Evolutionary conservation across 2,797 vertebrate species (phyloP).

Genomic region (Botia kubotai): DNA sequence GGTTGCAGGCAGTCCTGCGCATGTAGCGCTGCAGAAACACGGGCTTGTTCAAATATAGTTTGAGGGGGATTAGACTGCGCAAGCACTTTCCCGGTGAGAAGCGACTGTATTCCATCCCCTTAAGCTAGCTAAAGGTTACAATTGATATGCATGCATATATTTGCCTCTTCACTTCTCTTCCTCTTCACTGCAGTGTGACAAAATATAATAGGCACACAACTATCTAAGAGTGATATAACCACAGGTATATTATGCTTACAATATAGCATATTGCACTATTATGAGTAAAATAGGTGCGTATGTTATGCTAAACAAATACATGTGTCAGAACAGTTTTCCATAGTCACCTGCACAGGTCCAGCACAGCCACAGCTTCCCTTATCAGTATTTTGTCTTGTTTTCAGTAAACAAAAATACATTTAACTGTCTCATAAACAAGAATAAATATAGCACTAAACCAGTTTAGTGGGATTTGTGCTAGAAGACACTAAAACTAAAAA

Average conservation of each 20-base stretch:
- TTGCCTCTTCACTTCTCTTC: conserved; percentile 6
- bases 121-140: conserved; percentile 23
- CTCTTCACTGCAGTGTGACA: conserved; percentile 17
- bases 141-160: conserved; percentile 34
- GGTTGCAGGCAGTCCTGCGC: conserved; percentile 28
- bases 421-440: too few relatives aligned
- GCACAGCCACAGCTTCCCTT: neutral
- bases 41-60: conserved; percentile 43
- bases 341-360: neutral
- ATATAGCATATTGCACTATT: neutral
- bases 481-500: neutral
- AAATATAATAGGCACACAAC: conserved; percentile 27
- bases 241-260: neutral
- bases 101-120: conserved; percentile 9
- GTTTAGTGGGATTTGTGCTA: neutral
- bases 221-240: conserved; percentile 20
- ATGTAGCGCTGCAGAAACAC: conserved; percentile 17
- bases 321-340: neutral
- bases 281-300: neutral
- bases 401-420: neutral
- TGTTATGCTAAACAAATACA: neutral
- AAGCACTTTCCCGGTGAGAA: conserved; percentile 3
- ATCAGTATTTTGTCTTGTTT: neutral
- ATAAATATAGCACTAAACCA: too few relatives aligned
- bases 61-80: conserved; percentile 35